These are phyloP conservation scores for Colinus virginianus DNA, from an alignment of 2,113 vertebrate species.

Conservation along the genomic window DNA sequence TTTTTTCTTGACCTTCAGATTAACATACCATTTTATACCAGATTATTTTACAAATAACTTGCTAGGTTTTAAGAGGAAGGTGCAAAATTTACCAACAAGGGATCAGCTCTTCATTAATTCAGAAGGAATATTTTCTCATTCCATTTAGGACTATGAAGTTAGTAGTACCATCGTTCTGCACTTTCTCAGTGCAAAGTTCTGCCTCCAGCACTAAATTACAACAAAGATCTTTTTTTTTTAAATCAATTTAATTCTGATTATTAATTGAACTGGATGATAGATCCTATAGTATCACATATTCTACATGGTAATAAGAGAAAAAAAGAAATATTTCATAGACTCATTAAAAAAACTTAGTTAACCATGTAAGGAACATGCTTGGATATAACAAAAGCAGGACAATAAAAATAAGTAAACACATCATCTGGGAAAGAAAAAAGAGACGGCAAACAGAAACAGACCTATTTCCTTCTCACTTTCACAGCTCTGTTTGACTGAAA, in stretches of 20 bases:
- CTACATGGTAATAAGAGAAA: background rate
- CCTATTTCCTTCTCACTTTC: background rate
- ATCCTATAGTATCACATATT: background rate
- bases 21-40: background rate
- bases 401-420: background rate
- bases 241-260: background rate
- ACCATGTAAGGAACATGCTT: background rate
- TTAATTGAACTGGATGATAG: background rate
- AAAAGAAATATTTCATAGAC: background rate
- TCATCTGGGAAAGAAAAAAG: background rate
- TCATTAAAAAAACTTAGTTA: background rate
- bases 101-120: background rate
- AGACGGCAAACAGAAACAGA: background rate
- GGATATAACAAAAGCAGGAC: background rate
- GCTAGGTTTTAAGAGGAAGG: background rate
- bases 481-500: background rate
- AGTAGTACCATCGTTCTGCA: background rate
- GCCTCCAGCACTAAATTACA: background rate
- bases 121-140: background rate
- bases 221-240: background rate
- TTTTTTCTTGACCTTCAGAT: background rate
- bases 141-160: background rate
- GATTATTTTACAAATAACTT: background rate
- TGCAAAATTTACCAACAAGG: background rate
- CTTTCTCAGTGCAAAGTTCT: background rate